Evolutionary conservation across 2,113 vertebrate genomes (phyloP).

Genomic region (Cavia aperea): DNA sequence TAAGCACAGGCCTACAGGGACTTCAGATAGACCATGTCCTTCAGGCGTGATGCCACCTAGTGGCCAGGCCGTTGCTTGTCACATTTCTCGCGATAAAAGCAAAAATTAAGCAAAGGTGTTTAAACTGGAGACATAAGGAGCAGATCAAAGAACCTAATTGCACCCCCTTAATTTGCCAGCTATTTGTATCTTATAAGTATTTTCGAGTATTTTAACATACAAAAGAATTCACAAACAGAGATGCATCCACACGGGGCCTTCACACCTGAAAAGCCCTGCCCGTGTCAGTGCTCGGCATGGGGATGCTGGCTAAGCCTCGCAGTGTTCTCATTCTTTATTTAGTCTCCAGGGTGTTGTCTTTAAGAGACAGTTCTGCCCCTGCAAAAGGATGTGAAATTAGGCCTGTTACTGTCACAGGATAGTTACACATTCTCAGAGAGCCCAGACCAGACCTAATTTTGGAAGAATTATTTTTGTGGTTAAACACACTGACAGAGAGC

Average conservation of each 20-base stretch:
- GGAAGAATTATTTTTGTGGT: not conserved
- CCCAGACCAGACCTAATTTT: not conserved
- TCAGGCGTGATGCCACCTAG: slow-evolving; percentile 53
- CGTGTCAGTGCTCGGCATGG: not conserved
- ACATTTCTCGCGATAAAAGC: slow-evolving; percentile 21
- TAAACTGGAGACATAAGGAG: not conserved
- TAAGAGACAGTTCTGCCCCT: not conserved
- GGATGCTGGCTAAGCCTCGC: not conserved
- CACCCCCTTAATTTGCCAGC: not conserved
- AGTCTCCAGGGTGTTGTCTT: not conserved
- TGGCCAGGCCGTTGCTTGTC: slow-evolving; percentile 31
- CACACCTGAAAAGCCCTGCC: not conserved
- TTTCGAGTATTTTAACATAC: not conserved
- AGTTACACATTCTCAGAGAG: not conserved
- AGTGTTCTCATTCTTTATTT: not conserved
- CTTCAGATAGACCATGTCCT: not conserved
- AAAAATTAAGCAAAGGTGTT: not conserved
- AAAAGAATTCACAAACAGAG: not conserved
- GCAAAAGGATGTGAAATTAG: not conserved
- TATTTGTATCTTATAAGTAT: not conserved
- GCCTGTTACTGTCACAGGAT: not conserved
- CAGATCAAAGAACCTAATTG: not conserved
- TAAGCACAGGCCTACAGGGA: not conserved
- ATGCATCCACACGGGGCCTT: not conserved
- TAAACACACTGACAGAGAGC: not conserved